Base-by-base conservation (phyloP, 2,797 vertebrate genomes). In the Lacerta agilis region DNA sequence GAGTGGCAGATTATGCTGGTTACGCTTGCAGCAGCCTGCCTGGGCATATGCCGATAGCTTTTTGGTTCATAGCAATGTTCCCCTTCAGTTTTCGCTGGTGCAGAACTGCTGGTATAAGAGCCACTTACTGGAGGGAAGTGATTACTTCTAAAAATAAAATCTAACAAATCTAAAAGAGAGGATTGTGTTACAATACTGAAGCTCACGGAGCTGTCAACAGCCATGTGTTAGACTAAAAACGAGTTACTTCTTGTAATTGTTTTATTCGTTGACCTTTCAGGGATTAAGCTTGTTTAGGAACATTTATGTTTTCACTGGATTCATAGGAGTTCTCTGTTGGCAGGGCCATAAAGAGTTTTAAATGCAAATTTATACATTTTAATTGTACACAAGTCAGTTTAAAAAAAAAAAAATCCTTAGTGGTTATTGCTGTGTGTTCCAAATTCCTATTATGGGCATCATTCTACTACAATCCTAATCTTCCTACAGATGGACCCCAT, bases 131-230 rank as follows among this genome's bases (percentile, higher is more conserved):
- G 93, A 95, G 95, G 92, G 92, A 96, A 96, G 82, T 90, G 82
- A 90, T 95, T 78, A 5, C 82, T 94, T 96, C 93, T 96, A 93
- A 93, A 94, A 95, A 95, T 92, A 94, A 92, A 94, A 94, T 91
- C 83, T 33, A 95, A 55, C 86, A 90, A 92, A 92, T 92, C 92
- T 92, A 90, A 92, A 86, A 61, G 77, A 89, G 82, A 91, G 91
- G 93, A 89, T 96, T 94, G 43, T 78, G 87, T 95, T 95, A 95
- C 94, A 90, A 9, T 87, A 91, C 76, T 92, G 89, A 91, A 86
- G 73, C 92, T 93, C 85, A 91, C 64, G 86, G 91, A 93, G 86
- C 91, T 96, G 92, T 95, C 92, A 92, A 89, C 61, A 93, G 72
- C 85, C 89, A 82, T 89, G 78, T 92, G 91, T 95, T 94, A 92